phyloP scores from a whole-genome alignment of 2,888 invertebrate species.

The Latrodectus elegans region DNA sequence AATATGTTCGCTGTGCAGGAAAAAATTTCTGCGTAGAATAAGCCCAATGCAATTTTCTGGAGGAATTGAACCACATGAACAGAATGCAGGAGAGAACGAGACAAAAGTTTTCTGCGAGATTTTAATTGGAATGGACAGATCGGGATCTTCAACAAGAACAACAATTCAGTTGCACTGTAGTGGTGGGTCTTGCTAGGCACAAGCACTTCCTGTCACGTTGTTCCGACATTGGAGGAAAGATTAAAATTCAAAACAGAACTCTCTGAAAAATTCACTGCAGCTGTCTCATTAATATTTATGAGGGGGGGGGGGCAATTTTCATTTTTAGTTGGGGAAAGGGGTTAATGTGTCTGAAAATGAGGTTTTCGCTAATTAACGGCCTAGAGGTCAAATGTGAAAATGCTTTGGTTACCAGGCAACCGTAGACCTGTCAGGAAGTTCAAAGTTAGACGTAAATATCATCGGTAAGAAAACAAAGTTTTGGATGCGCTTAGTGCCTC shows the following conservation, averaged over 20 bases:
- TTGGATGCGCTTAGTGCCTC: too few species aligned
- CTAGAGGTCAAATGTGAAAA: constrained; percentile 46
- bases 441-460: constrained; percentile 12
- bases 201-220: constrained; percentile 44
- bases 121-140: constrained; percentile 1
- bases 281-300: constrained; percentile 65
- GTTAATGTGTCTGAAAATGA: constrained; percentile 63
- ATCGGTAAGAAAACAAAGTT: too few species aligned
- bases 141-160: background rate
- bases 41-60: too few species aligned
- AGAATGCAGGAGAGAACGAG: background rate
- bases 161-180: background rate
- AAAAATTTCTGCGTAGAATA: too few species aligned
- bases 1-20: too few species aligned
- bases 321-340: constrained; percentile 39
- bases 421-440: constrained; percentile 37
- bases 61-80: too few species aligned
- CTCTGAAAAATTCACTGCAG: constrained; percentile 54
- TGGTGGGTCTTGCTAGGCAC: background rate
- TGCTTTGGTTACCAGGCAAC: constrained; percentile 11
- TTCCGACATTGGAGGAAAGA: constrained; percentile 10
- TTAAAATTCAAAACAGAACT: constrained; percentile 41
- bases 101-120: background rate
- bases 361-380: constrained; percentile 61
- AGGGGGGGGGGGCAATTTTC: constrained; percentile 36